Base-by-base conservation (phyloP, 2,888 invertebrate genomes). In the Quadroppia sp. region DNA sequence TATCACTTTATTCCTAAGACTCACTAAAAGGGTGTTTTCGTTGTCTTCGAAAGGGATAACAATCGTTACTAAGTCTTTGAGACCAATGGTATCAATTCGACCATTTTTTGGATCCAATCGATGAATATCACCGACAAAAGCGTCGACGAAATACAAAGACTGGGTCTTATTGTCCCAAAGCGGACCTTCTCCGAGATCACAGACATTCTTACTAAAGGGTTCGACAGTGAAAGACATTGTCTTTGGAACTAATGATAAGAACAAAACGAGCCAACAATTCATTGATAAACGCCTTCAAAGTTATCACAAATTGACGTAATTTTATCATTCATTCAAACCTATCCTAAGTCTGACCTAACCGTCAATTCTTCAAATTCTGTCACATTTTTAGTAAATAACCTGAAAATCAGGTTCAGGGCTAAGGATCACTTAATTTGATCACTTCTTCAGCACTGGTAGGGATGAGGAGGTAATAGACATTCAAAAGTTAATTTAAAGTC, bases 111-210 rank as follows among this genome's bases (percentile, higher is more conserved):
- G 6, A 15, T 69, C 17, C 11, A 50, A 73, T 11, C 70, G 73
- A 56, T 28, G 30, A 15, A 73, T 20, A 42, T 78, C 77, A 11
- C 78, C 78, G 1, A 75, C 77, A 42, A 78, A 77, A 9, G 77
- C 76, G 73, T 79, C 79, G 6, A 78, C 78, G 70, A 76, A 76
- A 59, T 77, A 78, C 30, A 78, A 71, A 30, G 64, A 67, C 45
- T 76, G 75, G 11, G 50, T 53, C 3, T 30, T 72, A n/a, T 75
- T 75, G 70, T 79, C 78, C 78, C 78, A 79, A 59, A 76, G 75
- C 11, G 79, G 79, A 1, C 78, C 79, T 75, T 78, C 78, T 11
- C 78, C 78, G 11, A 78, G 56, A 45, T 77, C 75, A 11, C 25
- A 45, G 11, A 11, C 15, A 15, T 17, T 42, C 1, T 20, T 11